These are phyloP conservation scores for Lasioglossum morio DNA, from an alignment of 2,888 invertebrate species.

Conservation along the genomic window DNA sequence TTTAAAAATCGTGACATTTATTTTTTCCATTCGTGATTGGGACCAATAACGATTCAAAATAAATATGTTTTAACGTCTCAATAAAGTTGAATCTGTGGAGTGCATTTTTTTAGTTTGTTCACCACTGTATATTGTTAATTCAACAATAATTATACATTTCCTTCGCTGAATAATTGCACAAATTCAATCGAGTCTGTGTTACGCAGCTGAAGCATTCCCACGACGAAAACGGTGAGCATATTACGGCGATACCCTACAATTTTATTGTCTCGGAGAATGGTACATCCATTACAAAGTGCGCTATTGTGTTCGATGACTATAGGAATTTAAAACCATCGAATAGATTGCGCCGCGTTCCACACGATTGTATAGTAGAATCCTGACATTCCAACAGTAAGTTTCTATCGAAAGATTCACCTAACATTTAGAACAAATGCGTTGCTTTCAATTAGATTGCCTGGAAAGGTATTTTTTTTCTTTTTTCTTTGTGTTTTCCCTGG, in stretches of 20 bases:
- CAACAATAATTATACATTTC: not conserved
- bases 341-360: constrained; percentile 25
- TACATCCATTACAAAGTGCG: constrained; percentile 38
- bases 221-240: not conserved
- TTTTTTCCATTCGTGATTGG: too few relatives aligned
- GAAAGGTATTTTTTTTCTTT: constrained; percentile 24
- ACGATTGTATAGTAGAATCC: constrained; percentile 20
- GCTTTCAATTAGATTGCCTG: constrained; percentile 25
- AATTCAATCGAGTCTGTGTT: not conserved
- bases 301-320: constrained; percentile 56
- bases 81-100: too few relatives aligned
- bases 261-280: constrained; percentile 39
- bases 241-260: constrained; percentile 34
- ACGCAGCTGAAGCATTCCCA: constrained; percentile 10
- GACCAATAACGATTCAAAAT: too few relatives aligned
- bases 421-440: constrained; percentile 21
- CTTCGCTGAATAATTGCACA: not conserved
- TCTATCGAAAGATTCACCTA: not conserved
- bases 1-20: too few relatives aligned
- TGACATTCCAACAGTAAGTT: constrained; percentile 21
- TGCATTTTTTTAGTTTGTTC: too few relatives aligned
- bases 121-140: not conserved
- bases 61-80: too few relatives aligned
- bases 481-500: not conserved
- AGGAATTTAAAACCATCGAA: constrained; percentile 46